Conservation (phyloP, 2,888 invertebrate species). For the Boloria selene region DNA sequence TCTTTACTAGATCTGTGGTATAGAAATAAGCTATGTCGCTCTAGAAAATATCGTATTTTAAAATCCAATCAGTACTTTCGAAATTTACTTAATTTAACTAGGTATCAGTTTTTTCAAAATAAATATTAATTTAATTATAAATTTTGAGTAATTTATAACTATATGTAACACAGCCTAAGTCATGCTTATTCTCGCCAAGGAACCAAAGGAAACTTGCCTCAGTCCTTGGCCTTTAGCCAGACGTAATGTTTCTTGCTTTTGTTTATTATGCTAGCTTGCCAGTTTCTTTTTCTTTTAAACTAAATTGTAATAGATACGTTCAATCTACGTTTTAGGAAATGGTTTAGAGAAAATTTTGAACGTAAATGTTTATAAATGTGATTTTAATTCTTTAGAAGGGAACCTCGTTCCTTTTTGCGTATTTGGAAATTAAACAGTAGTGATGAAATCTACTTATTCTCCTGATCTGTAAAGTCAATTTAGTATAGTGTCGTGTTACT, state of each 20-base stretch:
- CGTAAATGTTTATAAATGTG: background rate
- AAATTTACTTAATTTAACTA: no score
- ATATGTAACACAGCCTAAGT: conserved; percentile 5
- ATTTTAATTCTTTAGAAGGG: no score
- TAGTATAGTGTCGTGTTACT: no score
- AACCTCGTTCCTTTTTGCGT: no score
- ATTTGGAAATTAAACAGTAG: no score
- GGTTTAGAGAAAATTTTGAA: background rate
- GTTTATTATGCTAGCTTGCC: conserved; percentile 45
- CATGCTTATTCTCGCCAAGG: conserved; percentile 13
- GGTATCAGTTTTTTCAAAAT: no score
- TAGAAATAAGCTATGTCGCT: no score
- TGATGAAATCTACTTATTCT: no score
- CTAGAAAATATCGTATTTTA: no score
- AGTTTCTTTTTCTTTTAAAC: conserved; percentile 66
- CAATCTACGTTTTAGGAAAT: conserved; percentile 3
- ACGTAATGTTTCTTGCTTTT: conserved; percentile 44
- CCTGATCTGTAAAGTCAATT: no score
- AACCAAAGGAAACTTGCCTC: conserved; percentile 51
- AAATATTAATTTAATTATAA: background rate
- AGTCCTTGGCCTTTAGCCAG: conserved; percentile 68
- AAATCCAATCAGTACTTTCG: no score
- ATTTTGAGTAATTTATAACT: background rate
- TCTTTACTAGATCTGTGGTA: no score
- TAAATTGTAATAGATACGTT: conserved; percentile 38